Evolutionary conservation across 2,113 vertebrate species (phyloP), one percentile per base, ranked within the genome.

Genomic region (Leptosomus discolor): DNA sequence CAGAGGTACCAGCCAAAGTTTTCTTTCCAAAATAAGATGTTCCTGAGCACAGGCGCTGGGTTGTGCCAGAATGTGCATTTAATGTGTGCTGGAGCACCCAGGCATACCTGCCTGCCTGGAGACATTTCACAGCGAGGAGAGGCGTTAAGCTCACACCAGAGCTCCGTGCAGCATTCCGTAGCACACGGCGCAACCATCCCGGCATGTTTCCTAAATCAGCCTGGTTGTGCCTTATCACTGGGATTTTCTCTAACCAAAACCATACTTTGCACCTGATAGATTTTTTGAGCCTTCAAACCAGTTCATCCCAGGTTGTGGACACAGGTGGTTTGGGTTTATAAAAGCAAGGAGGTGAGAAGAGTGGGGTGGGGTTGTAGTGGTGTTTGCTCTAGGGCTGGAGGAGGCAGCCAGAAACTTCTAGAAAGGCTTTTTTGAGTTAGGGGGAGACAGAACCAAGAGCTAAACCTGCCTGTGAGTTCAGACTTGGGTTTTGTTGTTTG

Each of bases 321-420:
- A 64, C 45, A 46, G 60, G 46, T 71, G 85, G 19, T 32, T 50
- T 70, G 68, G 69, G n/a, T 2, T 83, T 34, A 20, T 61, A 50
- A 57, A 67, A 61, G 27, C 4, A 4, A 9, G 30, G 9, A 9
- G 9, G 0, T 3, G 26, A 4, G 34, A 20, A 11, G 27, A 29
- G 18, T 0, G 2, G 27, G 15, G 11, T n/a, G 36, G 9, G 5
- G 24, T 15, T 7, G 3, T 37, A 19, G 6, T 4, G 6, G 4
- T 16, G 26, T 2, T 4, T 48, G 8, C 0, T 2, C 4, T 0
- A 5, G 29, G 3, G 15, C 41, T 4, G 6, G 12, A 3, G 5
- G 7, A 8, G 15, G 2, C 1, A 12, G 22, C 2, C 0, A 11
- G 11, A 24, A n/a, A 5, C 1, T 9, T 16, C 18, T 12, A 16